These are phyloP conservation scores for Beroe forskalii DNA, from an alignment of 37 sponge, comb jelly and placozoan genomes.

Conservation along the genomic window DNA sequence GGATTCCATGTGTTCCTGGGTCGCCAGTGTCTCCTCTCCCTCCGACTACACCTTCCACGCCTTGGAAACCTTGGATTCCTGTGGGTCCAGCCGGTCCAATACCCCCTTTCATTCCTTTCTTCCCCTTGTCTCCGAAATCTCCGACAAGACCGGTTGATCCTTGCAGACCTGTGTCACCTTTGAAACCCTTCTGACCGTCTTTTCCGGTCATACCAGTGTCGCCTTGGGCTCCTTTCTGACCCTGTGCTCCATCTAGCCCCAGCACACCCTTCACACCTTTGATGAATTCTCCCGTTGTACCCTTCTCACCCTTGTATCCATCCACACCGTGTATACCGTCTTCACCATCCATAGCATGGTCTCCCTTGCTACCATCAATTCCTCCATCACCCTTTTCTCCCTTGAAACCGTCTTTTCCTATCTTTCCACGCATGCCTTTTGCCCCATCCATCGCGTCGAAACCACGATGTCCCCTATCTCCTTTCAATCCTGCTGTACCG, in stretches of 20 bases:
- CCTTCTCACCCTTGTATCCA: slow-evolving; percentile 58
- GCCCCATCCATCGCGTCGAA: slow-evolving; percentile 18
- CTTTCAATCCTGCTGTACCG: neutral
- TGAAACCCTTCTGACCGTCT: neutral
- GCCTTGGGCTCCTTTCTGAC: neutral
- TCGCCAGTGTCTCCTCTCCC: neutral
- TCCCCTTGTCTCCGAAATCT: neutral
- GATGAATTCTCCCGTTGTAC: neutral
- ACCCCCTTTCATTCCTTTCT: neutral
- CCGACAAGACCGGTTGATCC: neutral
- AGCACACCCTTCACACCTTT: slow-evolving; percentile 1
- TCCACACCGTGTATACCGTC: slow-evolving; percentile 13
- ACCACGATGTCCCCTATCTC: neutral
- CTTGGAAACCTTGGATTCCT: neutral
- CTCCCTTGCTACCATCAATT: neutral
- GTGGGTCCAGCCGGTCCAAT: slow-evolving; percentile 37
- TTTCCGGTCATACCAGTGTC: slow-evolving; percentile 1
- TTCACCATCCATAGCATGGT: neutral
- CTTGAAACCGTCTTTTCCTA: neutral
- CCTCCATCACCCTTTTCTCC: neutral
- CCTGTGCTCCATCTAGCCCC: neutral
- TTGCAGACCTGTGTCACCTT: neutral
- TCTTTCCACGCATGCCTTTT: slow-evolving; percentile 17
- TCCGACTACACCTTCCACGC: neutral
- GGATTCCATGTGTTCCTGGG: slow-evolving; percentile 43